phyloP scores from a whole-genome alignment of 2,797 vertebrate species.

The Paramormyrops hopkinsi region DNA sequence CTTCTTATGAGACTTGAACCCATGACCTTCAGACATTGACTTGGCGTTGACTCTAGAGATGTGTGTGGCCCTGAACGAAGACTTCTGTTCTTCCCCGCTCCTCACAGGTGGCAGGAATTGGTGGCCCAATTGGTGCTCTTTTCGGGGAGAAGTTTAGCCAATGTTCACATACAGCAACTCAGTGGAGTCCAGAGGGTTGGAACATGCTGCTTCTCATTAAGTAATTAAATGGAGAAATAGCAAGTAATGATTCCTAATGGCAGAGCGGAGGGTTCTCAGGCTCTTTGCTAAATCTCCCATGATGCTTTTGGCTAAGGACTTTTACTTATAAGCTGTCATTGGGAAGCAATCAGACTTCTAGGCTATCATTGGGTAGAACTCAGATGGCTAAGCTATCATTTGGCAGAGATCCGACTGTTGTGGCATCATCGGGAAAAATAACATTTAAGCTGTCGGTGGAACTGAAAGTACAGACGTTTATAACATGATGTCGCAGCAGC shows the following conservation, averaged over 20 bases:
- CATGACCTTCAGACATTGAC: not conserved
- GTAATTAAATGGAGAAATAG: not conserved
- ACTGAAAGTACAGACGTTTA: not conserved
- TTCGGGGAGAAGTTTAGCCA: not conserved
- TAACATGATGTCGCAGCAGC: not conserved
- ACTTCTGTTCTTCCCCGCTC: not conserved
- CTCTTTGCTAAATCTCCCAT: not conserved
- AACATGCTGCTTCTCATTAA: not conserved
- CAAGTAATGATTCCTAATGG: not conserved
- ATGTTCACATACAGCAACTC: not conserved
- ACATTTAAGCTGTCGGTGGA: not conserved
- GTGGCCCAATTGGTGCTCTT: not conserved
- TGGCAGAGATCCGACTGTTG: not conserved
- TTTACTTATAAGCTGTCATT: not conserved
- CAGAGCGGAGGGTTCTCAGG: not conserved
- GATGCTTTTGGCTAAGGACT: not conserved
- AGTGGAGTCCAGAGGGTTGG: not conserved
- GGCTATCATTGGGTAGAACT: not conserved
- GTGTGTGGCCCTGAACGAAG: not conserved
- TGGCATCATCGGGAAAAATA: not conserved
- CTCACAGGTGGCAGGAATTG: not conserved
- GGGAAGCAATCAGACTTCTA: not conserved
- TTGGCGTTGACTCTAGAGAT: not conserved
- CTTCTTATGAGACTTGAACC: not conserved
- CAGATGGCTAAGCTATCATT: not conserved